Percentiles rank a stretch among this genome's conserved stretches.
These are phyloP conservation scores for Sepiola atlantica DNA, from an alignment of 2,888 invertebrate species.

Conservation along the genomic window DNA sequence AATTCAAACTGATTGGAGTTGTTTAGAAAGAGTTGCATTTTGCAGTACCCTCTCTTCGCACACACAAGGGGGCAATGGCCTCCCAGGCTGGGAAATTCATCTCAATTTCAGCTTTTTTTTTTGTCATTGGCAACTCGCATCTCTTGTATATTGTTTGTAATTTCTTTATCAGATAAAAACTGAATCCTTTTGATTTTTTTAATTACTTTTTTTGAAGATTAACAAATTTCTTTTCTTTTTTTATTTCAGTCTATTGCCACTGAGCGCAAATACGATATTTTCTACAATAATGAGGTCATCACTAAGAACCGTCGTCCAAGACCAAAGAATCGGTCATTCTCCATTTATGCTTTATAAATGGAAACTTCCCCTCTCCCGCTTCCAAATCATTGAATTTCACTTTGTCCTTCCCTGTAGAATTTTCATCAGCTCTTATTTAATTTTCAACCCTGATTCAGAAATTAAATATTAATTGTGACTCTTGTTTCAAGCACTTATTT, in stretches of 20 bases:
- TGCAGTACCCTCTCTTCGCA: no score
- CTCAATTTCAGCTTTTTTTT: no score
- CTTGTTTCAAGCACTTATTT: background rate
- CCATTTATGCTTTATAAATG: constrained; percentile 48
- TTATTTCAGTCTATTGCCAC: constrained; percentile 71
- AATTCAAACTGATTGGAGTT: no score
- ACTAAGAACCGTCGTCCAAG: constrained; percentile 59
- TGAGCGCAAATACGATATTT: constrained; percentile 68
- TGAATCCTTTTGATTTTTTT: background rate
- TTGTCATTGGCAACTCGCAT: no score
- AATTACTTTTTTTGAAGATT: background rate
- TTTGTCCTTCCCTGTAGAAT: constrained; percentile 7
- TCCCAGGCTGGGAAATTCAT: no score
- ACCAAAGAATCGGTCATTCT: constrained; percentile 61
- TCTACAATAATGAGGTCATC: constrained; percentile 58
- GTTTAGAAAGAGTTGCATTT: no score
- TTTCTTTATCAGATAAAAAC: background rate
- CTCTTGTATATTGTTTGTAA: background rate
- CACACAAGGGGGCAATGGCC: no score
- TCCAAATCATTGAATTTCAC: background rate
- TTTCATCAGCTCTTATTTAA: constrained; percentile 37
- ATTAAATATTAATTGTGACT: background rate
- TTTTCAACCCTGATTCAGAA: constrained; percentile 15
- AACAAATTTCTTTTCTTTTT: constrained; percentile 47
- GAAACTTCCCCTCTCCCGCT: background rate